Base-by-base conservation (phyloP, 2,113 vertebrate species). In the Eidolon helvum region DNA sequence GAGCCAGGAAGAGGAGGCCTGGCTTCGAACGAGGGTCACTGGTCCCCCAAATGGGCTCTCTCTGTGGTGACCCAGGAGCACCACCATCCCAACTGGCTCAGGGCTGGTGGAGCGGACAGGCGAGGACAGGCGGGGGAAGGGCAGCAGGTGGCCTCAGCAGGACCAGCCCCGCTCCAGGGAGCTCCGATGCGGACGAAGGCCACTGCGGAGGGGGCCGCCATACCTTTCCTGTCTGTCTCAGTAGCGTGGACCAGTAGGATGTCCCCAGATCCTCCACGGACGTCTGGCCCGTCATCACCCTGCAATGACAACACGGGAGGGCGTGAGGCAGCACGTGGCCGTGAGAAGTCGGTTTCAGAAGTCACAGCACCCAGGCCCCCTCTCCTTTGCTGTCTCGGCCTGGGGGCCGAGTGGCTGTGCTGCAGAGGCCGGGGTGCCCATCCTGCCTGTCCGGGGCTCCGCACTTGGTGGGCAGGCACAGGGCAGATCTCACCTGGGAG, bases 171-270 rank as follows among this genome's bases (percentile, higher is more conserved):
- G 15, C 9, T 1, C 55, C n/a, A 16, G 30, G 0, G 5, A n/a
- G 68, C 15, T 4, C 8, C n/a, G 85, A 65, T 15, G 8, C 0
- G 10, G 83, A 57, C 71, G 5, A 28, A 3, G 66, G 53, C 24
- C 4, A 0, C 11, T 24, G 3, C 0, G 0, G 86, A 50, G 33
- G 63, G 43, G 24, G 15, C 21, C 0, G 40, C 35, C 0, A 0
- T 98, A 99, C 99, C 99, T 99, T 99, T 99, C 96, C 99, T 99
- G 97, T 99, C 99, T 0, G 99, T 99, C 98, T 99, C 99, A 0
- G 99, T 99, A 19, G 99, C 99, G 0, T 99, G 99, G 94, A 99
- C 99, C 97, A 99, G 90, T 12, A 99, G 98, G 93, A 99, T 99
- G 79, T 99, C 99, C 45, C 99, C 99, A 0, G 99, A 99, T 65